phyloP scores from a whole-genome alignment of 2,888 invertebrate genomes.

The Coenonympha arcania region DNA sequence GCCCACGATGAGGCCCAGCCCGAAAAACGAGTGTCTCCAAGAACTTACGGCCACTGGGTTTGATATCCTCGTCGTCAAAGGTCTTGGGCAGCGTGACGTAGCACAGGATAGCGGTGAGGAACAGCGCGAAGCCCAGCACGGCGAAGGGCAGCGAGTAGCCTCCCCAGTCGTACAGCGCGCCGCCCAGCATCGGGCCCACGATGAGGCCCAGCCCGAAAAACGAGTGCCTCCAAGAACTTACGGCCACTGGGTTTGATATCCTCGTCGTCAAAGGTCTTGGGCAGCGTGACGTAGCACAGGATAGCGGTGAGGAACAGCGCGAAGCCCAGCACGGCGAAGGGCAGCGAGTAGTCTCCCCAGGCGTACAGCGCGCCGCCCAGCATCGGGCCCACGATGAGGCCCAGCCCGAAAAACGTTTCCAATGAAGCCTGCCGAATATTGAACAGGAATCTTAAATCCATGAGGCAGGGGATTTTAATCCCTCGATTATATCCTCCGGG shows the following conservation, averaged over 20 bases:
- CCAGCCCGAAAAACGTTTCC: slow-evolving; percentile 91
- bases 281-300: slow-evolving; percentile 81
- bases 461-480: neutral
- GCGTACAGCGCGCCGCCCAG: slow-evolving; percentile 89
- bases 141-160: slow-evolving; percentile 88
- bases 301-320: slow-evolving; percentile 83
- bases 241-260: slow-evolving; percentile 76
- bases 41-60: slow-evolving; percentile 76
- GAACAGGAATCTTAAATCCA: neutral
- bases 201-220: slow-evolving; percentile 91
- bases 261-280: slow-evolving; percentile 74
- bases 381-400: slow-evolving; percentile 91
- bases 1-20: slow-evolving; percentile 89
- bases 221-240: too few relatives aligned
- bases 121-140: slow-evolving; percentile 82
- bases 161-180: slow-evolving; percentile 84
- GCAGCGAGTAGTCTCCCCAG: slow-evolving; percentile 84
- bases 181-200: slow-evolving; percentile 92
- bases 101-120: slow-evolving; percentile 83
- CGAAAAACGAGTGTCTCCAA: too few relatives aligned
- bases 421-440: slow-evolving; percentile 77
- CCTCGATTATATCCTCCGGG: too few relatives aligned
- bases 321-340: slow-evolving; percentile 85
- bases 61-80: slow-evolving; percentile 71
- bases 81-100: slow-evolving; percentile 81